Evolutionary conservation across 2,797 vertebrate species (phyloP).

Genomic region (Ptychobarbus kaznakovi): DNA sequence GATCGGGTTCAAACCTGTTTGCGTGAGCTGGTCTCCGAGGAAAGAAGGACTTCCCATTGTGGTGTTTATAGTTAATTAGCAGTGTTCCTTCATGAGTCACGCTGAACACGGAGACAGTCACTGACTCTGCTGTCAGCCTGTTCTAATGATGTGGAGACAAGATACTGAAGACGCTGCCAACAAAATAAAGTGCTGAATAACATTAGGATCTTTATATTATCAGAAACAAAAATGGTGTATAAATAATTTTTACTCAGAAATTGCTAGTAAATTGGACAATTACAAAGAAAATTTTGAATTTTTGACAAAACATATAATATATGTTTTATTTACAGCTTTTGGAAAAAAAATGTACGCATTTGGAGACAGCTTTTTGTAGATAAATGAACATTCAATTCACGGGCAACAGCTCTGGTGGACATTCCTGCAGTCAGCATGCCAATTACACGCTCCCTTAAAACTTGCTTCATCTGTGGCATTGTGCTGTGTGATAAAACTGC

Average conservation of each 20-base stretch:
- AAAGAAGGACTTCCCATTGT: conserved; percentile 42
- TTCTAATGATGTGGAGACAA: background rate
- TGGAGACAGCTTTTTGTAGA: too few relatives aligned
- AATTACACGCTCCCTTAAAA: too few relatives aligned
- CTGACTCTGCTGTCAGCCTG: background rate
- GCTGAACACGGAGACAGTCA: background rate
- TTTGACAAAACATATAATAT: background rate
- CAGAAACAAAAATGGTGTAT: background rate
- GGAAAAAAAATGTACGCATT: too few relatives aligned
- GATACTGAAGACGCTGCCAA: background rate
- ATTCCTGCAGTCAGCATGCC: too few relatives aligned
- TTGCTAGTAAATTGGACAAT: background rate
- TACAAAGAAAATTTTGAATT: background rate
- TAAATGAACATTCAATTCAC: too few relatives aligned
- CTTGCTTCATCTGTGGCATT: too few relatives aligned
- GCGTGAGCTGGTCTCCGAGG: conserved; percentile 20
- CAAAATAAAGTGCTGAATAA: background rate
- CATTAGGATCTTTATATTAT: background rate
- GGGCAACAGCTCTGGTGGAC: too few relatives aligned
- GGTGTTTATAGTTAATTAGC: conserved; percentile 51
- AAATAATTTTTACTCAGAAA: background rate
- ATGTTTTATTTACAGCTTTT: background rate
- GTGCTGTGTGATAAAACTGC: too few relatives aligned
- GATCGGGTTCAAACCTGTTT: conserved; percentile 55
- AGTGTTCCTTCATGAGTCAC: conserved; percentile 56